Evolutionary conservation across 2,797 vertebrate genomes (phyloP), one percentile per base, ranked within the genome.

Genomic region (Pantherophis vulpinus): DNA sequence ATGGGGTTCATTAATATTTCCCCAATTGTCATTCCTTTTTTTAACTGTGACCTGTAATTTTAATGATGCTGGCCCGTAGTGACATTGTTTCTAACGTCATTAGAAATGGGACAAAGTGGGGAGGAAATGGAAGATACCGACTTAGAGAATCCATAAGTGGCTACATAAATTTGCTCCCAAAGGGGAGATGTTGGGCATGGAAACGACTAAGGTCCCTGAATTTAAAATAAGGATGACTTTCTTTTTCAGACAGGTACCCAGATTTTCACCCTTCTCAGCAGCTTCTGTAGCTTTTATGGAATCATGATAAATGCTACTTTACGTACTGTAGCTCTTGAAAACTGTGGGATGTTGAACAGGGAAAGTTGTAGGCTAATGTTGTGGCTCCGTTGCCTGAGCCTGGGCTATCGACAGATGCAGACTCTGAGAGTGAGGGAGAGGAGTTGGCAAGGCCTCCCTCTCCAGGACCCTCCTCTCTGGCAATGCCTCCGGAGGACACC

Each of bases 1-100:
- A 47, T 37, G 63, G 90, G 90, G 63, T 93, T 93, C 90, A 93
- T 93, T 93, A 93, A 93, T 93, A 79, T 47, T 79, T 91, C 51
- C 63, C 79, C 86, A 93, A 91, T 60, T 93, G 92, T 91, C 86
- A 90, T 91, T 91, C 89, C 59, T 74, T 54, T 88, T 74, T 88
- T 74, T 88, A 91, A 88, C 55, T 54, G 61, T 91, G 86, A 70
- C 87, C 42, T 63, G 89, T 74, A 79, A 79, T 91, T 93, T 66
- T 88, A 79, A 61, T 88, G 90, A 79, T 56, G 47, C 55, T 90
- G 74, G 20, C 55, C 86, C 59, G 47, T 60, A 90, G 51, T 58
- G 66, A 87, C 83, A 55, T 63, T 56, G 18, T 61, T 86, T 56
- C 37, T 51, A 59, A 87, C 88, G 59, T 61, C 23, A 13, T 74